phyloP scores from a whole-genome alignment of 2,797 vertebrate species.

The Protosalanx chinensis region DNA sequence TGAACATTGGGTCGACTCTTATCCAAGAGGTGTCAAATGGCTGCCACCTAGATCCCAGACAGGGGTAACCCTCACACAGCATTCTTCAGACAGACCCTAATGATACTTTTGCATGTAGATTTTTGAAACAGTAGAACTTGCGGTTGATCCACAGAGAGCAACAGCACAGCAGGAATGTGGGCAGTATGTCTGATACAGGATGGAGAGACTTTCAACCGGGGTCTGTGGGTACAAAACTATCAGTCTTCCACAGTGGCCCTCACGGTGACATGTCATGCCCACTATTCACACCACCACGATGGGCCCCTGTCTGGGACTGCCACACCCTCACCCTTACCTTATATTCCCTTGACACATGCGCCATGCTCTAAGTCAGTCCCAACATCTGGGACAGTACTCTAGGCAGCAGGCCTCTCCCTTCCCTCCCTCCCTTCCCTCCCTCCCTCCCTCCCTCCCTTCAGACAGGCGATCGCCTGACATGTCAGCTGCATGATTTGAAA shows the following conservation, averaged over 20 bases:
- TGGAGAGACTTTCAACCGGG: background rate
- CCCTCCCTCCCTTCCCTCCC: too few relatives aligned
- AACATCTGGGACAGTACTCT: background rate
- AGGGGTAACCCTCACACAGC: too few relatives aligned
- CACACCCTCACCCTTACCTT: conserved; percentile 17
- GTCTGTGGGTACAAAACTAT: conserved; percentile 25
- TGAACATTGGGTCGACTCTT: background rate
- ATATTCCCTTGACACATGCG: background rate
- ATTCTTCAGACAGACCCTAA: too few relatives aligned
- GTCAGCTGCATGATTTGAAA: conserved; percentile 5
- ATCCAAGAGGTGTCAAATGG: conserved; percentile 35
- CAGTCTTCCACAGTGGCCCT: conserved; percentile 45
- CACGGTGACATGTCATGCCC: conserved; percentile 45
- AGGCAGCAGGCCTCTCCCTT: background rate
- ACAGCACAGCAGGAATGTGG: background rate
- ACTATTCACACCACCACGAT: conserved; percentile 53
- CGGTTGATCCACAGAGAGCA: too few relatives aligned
- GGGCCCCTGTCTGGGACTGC: conserved; percentile 45
- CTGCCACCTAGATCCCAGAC: conserved; percentile 54
- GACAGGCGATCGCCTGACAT: background rate
- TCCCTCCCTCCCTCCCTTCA: background rate
- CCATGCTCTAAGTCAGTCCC: background rate
- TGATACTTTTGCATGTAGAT: too few relatives aligned
- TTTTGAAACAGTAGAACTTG: too few relatives aligned
- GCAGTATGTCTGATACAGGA: background rate